These are phyloP conservation scores for Aleiodes alternator DNA, from an alignment of 2,888 invertebrate species.

Conservation along the genomic window DNA sequence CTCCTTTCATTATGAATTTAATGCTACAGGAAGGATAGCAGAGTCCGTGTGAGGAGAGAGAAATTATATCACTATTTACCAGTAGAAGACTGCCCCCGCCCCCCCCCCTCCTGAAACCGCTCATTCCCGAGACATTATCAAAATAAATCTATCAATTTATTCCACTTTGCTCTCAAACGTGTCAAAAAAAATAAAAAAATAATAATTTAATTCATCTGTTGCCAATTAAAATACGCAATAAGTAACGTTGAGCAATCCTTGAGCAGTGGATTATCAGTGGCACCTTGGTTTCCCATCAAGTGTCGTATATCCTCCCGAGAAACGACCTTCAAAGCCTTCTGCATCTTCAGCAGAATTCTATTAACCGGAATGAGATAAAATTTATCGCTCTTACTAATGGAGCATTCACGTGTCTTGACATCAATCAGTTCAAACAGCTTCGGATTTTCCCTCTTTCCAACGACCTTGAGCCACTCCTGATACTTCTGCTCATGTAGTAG, in stretches of 20 bases:
- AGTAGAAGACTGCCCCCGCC: too few relatives aligned
- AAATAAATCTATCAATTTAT: too few relatives aligned
- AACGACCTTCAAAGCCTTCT: conserved; percentile 54
- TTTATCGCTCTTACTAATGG: not conserved
- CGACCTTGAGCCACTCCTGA: conserved; percentile 45
- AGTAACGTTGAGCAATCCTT: conserved; percentile 29
- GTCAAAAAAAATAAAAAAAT: not conserved
- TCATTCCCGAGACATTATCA: too few relatives aligned
- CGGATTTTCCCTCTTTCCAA: conserved; percentile 54
- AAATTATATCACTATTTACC: too few relatives aligned
- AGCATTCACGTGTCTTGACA: conserved; percentile 53
- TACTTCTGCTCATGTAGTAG: conserved; percentile 49
- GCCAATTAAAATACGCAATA: not conserved
- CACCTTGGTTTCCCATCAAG: conserved; percentile 45
- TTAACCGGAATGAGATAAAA: conserved; percentile 58
- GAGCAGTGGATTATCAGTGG: conserved; percentile 14
- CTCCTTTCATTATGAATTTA: too few relatives aligned
- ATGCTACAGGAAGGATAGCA: too few relatives aligned
- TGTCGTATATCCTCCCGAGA: conserved; percentile 45
- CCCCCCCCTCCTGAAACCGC: too few relatives aligned
- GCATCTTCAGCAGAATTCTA: conserved; percentile 49
- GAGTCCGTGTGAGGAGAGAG: too few relatives aligned
- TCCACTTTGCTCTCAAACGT: too few relatives aligned
- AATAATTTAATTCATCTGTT: not conserved
- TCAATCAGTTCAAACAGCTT: conserved; percentile 56